These are phyloP conservation scores for Mustela erminea DNA, from an alignment of 2,797 vertebrate genomes.

Conservation along the genomic window DNA sequence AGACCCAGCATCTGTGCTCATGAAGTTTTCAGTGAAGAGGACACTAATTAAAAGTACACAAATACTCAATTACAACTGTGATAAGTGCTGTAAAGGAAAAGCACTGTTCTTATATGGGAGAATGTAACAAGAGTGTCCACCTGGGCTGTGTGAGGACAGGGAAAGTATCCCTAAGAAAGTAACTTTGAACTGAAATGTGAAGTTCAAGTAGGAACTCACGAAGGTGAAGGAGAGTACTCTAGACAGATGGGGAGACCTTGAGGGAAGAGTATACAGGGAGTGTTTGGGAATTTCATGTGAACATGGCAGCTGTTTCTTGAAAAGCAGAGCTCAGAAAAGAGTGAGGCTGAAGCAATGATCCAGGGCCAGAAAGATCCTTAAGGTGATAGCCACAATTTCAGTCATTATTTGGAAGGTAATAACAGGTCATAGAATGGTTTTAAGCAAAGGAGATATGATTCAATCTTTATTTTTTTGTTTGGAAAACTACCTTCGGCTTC, in stretches of 20 bases:
- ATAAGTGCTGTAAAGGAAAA: background rate
- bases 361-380: background rate
- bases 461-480: background rate
- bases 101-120: fast-evolving
- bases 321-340: background rate
- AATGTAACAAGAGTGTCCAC: fast-evolving
- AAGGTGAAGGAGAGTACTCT: background rate
- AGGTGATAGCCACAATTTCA: background rate
- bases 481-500: background rate
- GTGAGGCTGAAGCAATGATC: background rate
- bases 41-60: background rate
- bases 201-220: background rate
- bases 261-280: background rate
- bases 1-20: background rate
- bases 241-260: background rate
- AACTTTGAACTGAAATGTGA: background rate
- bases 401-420: background rate
- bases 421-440: background rate
- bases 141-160: background rate
- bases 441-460: background rate
- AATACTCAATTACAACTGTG: background rate
- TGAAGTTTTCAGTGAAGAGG: background rate
- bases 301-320: background rate
- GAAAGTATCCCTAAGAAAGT: background rate
- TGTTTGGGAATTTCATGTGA: background rate